Evolutionary conservation across 2,888 invertebrate species (phyloP).

Genomic region (Nomada flava): DNA sequence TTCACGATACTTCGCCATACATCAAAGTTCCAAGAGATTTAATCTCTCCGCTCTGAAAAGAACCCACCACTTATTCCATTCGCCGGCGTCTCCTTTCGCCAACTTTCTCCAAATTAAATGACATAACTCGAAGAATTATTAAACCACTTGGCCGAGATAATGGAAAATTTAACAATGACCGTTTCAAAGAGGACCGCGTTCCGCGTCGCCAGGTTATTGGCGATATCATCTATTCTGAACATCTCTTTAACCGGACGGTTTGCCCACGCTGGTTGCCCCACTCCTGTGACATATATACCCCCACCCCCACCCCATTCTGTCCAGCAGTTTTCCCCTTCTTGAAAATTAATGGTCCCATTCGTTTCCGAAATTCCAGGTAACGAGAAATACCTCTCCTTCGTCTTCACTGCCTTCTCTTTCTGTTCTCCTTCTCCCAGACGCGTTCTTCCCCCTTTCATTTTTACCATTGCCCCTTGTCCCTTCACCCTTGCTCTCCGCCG

Average conservation of each 20-base stretch:
- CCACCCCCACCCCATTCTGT: slow-evolving; percentile 52
- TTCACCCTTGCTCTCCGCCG: neutral
- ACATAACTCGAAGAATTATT: slow-evolving; percentile 38
- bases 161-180: slow-evolving; percentile 44
- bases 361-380: slow-evolving; percentile 72
- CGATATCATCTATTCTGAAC: slow-evolving; percentile 61
- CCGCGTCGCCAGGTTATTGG: slow-evolving; percentile 56
- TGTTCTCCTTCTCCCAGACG: neutral
- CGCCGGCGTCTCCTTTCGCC: neutral
- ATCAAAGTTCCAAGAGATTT: neutral
- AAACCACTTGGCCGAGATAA: slow-evolving; percentile 31
- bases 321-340: slow-evolving; percentile 61
- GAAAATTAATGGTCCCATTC: slow-evolving; percentile 72
- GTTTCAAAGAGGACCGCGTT: slow-evolving; percentile 43
- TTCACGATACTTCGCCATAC: too few species aligned
- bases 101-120: slow-evolving; percentile 11
- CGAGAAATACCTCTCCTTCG: slow-evolving; percentile 60
- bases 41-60: neutral
- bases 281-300: slow-evolving; percentile 52
- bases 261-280: slow-evolving; percentile 25
- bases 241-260: slow-evolving; percentile 58
- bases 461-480: neutral
- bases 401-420: neutral
- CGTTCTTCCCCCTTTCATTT: too few species aligned
- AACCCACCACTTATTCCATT: neutral